Evolutionary conservation across 2,113 vertebrate genomes (phyloP).

Genomic region (Anolis carolinensis): DNA sequence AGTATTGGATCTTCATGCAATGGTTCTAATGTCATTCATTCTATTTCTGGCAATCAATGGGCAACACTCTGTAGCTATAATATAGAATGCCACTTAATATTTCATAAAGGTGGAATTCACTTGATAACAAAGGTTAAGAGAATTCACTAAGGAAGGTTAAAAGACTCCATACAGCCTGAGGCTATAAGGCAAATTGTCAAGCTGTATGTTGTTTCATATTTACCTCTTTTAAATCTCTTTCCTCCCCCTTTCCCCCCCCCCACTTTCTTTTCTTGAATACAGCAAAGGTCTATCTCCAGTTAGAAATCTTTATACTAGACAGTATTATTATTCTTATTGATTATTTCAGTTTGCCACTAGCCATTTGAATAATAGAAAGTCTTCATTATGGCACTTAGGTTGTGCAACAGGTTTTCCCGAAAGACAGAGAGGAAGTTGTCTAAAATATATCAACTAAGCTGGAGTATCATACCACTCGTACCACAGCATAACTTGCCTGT

Average conservation of each 20-base stretch:
- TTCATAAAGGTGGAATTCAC: constrained; percentile 25
- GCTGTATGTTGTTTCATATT: background rate
- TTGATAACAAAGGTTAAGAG: constrained; percentile 11
- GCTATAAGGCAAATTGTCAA: background rate
- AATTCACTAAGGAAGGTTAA: constrained; percentile 13
- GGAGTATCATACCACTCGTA: background rate
- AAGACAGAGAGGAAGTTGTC: background rate
- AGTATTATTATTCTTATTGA: background rate
- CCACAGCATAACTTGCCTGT: background rate
- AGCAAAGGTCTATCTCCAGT: background rate
- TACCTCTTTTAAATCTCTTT: background rate
- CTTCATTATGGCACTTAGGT: background rate
- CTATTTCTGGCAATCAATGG: constrained; percentile 15
- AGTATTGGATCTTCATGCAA: background rate
- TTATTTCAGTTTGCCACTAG: background rate
- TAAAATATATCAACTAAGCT: background rate
- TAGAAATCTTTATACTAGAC: background rate
- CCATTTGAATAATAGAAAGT: background rate
- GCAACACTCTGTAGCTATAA: constrained; percentile 1
- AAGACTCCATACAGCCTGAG: background rate
- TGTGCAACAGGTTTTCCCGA: background rate
- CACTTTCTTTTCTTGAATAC: background rate
- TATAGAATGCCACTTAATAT: constrained; percentile 18
- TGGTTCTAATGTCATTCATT: constrained; percentile 7
- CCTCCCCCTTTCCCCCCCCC: no score